phyloP scores from a whole-genome alignment of 2,888 invertebrate genomes.

The Himalopsyche japonica region DNA sequence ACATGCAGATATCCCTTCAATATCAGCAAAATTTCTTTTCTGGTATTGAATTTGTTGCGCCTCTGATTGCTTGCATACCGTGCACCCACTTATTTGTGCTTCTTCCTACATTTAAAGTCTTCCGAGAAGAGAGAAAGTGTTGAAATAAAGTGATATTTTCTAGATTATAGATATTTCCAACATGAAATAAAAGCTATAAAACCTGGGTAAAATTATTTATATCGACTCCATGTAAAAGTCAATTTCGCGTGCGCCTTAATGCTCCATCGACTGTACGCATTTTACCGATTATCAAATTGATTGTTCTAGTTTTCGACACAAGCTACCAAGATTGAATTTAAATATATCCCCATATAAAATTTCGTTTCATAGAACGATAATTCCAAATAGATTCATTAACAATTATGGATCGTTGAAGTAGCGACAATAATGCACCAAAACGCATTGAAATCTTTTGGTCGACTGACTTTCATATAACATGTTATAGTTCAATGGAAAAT shows the following conservation, averaged over 20 bases:
- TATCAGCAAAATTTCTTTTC: too few species aligned
- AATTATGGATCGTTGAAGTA: too few species aligned
- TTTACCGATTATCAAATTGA: neutral
- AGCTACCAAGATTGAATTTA: too few species aligned
- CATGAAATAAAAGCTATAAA: neutral
- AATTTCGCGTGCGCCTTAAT: neutral
- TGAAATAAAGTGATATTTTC: neutral
- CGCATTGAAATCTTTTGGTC: too few species aligned
- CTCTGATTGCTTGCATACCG: neutral
- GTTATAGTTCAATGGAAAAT: too few species aligned
- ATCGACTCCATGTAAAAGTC: neutral
- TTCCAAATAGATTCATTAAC: too few species aligned
- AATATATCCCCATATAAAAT: too few species aligned
- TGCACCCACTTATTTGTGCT: neutral
- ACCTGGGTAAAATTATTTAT: neutral
- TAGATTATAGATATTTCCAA: neutral
- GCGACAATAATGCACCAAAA: too few species aligned
- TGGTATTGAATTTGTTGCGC: neutral
- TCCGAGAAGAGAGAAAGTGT: neutral
- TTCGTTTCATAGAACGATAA: too few species aligned
- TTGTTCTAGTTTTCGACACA: neutral
- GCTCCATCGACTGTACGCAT: neutral
- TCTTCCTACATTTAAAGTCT: neutral
- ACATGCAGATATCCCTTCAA: neutral
- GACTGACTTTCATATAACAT: too few species aligned